Evolutionary conservation across 2,113 vertebrate species (phyloP).

Genomic region (Picathartes gymnocephalus): DNA sequence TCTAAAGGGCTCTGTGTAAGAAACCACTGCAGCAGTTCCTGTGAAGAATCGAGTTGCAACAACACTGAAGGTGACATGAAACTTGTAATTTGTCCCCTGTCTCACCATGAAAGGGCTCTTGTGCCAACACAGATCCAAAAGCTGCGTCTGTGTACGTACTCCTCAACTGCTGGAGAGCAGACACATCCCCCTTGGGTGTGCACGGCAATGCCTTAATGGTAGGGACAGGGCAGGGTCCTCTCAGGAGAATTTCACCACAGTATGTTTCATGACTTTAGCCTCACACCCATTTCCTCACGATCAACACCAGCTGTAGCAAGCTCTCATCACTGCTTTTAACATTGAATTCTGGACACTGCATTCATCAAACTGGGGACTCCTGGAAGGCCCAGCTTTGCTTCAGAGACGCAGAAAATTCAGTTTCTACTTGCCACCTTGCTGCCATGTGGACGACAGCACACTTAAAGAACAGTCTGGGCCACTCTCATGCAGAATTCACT

Average conservation of each 20-base stretch:
- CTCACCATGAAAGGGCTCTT: neutral
- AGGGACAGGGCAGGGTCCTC: neutral
- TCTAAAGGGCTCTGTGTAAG: neutral
- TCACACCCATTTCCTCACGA: neutral
- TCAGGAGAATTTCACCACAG: neutral
- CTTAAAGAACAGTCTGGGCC: neutral
- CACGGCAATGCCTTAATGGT: neutral
- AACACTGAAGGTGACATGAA: neutral
- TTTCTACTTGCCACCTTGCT: neutral
- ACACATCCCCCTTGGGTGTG: neutral
- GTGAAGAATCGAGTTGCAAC: neutral
- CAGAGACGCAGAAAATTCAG: neutral
- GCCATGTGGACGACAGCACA: neutral
- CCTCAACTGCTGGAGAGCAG: neutral
- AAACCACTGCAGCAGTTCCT: neutral
- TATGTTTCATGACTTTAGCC: neutral
- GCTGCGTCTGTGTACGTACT: fast-evolving
- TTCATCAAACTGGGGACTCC: neutral
- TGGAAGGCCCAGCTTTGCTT: neutral
- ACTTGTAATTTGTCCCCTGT: neutral
- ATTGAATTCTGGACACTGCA: neutral
- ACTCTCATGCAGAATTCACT: neutral
- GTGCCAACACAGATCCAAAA: neutral
- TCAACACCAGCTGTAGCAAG: neutral
- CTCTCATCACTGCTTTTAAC: neutral